These are phyloP conservation scores for Aleiodes testaceus DNA, from an alignment of 2,888 invertebrate genomes.

Conservation along the genomic window DNA sequence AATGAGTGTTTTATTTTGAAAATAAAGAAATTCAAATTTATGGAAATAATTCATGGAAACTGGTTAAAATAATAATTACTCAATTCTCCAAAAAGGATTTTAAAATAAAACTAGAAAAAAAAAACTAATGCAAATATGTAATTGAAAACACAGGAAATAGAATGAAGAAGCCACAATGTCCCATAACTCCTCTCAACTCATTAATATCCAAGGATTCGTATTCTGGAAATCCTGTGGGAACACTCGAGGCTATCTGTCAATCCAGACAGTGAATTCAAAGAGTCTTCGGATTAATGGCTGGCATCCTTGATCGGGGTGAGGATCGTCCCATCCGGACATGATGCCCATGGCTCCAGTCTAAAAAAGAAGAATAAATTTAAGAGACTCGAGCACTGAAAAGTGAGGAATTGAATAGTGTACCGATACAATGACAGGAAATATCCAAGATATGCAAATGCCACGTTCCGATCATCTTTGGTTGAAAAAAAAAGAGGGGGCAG, in stretches of 20 bases:
- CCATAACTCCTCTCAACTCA: neutral
- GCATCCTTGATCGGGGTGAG: slow-evolving; percentile 66
- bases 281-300: slow-evolving; percentile 71
- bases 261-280: slow-evolving; percentile 69
- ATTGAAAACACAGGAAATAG: slow-evolving; percentile 5
- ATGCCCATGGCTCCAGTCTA: slow-evolving; percentile 20
- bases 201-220: slow-evolving; percentile 14
- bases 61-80: too few relatives aligned
- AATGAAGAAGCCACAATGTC: slow-evolving; percentile 1
- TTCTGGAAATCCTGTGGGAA: slow-evolving; percentile 60
- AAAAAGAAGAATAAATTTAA: slow-evolving; percentile 5
- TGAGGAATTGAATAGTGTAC: slow-evolving; percentile 57
- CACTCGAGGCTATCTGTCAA: slow-evolving; percentile 71
- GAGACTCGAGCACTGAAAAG: slow-evolving; percentile 39
- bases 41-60: too few relatives aligned
- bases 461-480: slow-evolving; percentile 71
- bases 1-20: too few relatives aligned
- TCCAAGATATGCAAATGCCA: slow-evolving; percentile 72
- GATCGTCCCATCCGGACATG: slow-evolving; percentile 61
- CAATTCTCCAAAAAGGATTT: too few relatives aligned
- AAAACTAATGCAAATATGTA: too few relatives aligned
- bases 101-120: too few relatives aligned
- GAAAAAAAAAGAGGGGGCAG: slow-evolving; percentile 1
- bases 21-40: too few relatives aligned
- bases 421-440: slow-evolving; percentile 73